A percentile compares a stretch with the other conserved stretches of the same genome.
phyloP scores from a whole-genome alignment of 2,888 invertebrate species.

The Artemia sinica region DNA sequence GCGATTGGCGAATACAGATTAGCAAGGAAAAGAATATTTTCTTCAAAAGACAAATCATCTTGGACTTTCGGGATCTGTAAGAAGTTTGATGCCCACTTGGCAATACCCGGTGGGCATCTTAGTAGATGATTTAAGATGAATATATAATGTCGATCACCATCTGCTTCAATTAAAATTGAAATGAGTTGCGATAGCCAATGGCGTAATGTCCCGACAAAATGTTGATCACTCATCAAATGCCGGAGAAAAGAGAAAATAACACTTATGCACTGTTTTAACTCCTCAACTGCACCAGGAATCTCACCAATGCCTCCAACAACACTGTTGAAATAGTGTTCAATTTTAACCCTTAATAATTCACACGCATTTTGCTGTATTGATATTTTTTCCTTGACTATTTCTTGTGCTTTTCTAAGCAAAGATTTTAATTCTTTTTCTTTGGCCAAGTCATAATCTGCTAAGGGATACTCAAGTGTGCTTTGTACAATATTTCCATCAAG shows the following conservation, averaged over 20 bases:
- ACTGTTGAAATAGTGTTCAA: conserved; percentile 5
- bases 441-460: background rate
- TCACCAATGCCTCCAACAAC: background rate
- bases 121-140: background rate
- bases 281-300: background rate
- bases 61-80: background rate
- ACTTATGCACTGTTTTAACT: background rate
- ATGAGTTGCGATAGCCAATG: conserved; percentile 1
- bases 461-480: background rate
- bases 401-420: background rate
- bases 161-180: background rate
- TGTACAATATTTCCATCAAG: background rate
- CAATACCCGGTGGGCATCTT: conserved; percentile 5
- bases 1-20: background rate
- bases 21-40: background rate
- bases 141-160: background rate
- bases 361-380: background rate
- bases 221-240: background rate
- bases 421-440: background rate
- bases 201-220: background rate
- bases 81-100: background rate
- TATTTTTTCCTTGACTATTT: background rate
- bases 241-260: conserved; percentile 1
- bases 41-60: background rate
- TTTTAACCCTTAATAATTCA: background rate